Evolutionary conservation across 2,113 vertebrate genomes (phyloP).

Genomic region (Poeciliopsis prolifica): DNA sequence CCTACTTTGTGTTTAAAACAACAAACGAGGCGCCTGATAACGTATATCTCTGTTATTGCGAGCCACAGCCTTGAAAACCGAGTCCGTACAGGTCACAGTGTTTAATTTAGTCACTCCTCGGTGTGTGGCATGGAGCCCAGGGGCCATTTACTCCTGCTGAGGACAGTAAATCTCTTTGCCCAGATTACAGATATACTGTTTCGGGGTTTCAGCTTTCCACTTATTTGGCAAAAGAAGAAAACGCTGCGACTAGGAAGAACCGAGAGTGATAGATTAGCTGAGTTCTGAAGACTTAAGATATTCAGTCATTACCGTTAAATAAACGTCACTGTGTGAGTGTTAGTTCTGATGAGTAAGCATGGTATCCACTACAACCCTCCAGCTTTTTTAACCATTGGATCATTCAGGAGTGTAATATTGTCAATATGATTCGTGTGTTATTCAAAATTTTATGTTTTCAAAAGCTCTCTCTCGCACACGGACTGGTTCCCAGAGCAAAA

Average conservation of each 20-base stretch:
- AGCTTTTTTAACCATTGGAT: neutral
- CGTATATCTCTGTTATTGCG: constrained; percentile 1
- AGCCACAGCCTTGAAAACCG: neutral
- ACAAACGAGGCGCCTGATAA: neutral
- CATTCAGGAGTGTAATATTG: neutral
- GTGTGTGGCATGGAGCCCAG: neutral
- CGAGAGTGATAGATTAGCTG: neutral
- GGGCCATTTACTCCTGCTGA: neutral
- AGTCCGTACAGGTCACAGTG: neutral
- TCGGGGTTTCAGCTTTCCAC: neutral
- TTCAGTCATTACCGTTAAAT: neutral
- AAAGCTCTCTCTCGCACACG: too few species aligned
- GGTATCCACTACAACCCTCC: neutral
- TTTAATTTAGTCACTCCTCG: neutral
- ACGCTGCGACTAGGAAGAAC: neutral
- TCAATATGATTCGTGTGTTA: neutral
- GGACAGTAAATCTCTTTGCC: neutral
- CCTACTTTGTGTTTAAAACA: neutral
- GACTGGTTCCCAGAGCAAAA: too few species aligned
- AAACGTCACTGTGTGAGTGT: neutral
- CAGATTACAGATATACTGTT: neutral
- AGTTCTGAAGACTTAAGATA: neutral
- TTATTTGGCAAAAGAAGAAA: neutral
- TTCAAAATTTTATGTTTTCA: too few species aligned
- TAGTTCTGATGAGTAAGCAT: neutral